Evolutionary conservation across 2,797 vertebrate species (phyloP).

Genomic region (Pogonophryne albipinna): DNA sequence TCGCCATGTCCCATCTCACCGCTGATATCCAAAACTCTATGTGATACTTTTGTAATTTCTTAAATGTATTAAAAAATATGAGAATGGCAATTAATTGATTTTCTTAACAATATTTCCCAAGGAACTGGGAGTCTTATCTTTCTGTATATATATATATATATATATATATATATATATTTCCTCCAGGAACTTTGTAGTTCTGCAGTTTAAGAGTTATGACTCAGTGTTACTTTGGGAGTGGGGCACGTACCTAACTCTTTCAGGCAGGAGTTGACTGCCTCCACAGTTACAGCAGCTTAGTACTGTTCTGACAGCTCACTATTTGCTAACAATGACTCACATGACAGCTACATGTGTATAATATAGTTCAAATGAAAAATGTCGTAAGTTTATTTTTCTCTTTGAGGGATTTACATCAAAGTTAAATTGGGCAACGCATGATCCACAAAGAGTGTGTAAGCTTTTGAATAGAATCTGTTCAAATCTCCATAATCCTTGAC

Average conservation of each 20-base stretch:
- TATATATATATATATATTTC: neutral
- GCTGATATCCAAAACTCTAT: neutral
- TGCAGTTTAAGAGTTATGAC: neutral
- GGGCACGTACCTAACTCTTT: neutral
- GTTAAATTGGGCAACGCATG: constrained; percentile 61
- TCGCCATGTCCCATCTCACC: neutral
- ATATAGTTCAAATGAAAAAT: constrained; percentile 45
- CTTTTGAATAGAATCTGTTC: constrained; percentile 67
- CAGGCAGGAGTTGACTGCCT: neutral
- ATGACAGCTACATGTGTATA: constrained; percentile 29
- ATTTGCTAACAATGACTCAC: constrained; percentile 33
- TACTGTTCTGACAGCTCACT: constrained; percentile 22
- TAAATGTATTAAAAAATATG: neutral
- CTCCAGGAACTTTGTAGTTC: neutral
- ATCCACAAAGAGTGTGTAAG: constrained; percentile 67
- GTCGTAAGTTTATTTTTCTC: constrained; percentile 34
- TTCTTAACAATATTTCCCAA: constrained; percentile 17
- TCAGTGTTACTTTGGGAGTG: neutral
- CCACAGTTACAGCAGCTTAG: neutral
- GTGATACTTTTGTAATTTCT: neutral
- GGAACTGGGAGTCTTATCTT: neutral
- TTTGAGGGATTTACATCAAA: constrained; percentile 70
- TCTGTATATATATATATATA: neutral
- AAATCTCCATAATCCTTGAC: constrained; percentile 77
- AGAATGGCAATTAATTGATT: neutral